These are phyloP conservation scores for Chrysemys picta DNA, from an alignment of 2,113 vertebrate species.

Conservation along the genomic window DNA sequence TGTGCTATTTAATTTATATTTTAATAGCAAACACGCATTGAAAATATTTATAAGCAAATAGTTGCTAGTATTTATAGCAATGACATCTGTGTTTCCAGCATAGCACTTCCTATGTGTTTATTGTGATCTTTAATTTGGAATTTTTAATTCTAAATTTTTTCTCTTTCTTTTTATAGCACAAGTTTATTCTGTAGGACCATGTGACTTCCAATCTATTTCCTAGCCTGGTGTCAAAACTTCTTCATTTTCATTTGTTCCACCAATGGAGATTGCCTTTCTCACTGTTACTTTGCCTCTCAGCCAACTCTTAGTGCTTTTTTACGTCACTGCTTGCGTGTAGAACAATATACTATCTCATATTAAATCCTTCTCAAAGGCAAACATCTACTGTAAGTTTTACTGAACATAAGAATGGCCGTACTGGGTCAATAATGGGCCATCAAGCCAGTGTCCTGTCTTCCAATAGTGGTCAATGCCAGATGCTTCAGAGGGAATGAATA, in stretches of 20 bases:
- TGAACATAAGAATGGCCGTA: neutral
- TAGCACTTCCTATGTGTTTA: neutral
- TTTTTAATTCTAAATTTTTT: too few species aligned
- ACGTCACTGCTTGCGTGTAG: neutral
- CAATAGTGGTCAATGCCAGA: neutral
- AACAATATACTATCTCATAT: neutral
- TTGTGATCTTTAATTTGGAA: neutral
- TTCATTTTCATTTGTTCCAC: neutral
- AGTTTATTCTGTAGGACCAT: neutral
- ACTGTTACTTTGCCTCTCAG: neutral
- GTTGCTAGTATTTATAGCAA: neutral
- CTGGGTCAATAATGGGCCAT: neutral
- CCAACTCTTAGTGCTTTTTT: neutral
- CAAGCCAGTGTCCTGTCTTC: neutral
- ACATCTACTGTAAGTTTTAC: neutral
- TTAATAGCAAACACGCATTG: neutral
- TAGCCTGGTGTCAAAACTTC: too few species aligned
- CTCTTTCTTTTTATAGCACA: neutral
- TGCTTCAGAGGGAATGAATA: neutral
- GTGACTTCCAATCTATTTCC: too few species aligned
- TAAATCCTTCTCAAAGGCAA: neutral
- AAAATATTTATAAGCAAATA: neutral
- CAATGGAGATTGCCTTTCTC: neutral
- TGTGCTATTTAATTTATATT: neutral
- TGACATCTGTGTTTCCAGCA: neutral